Percentiles rank a stretch among this genome's conserved stretches.
phyloP scores from a whole-genome alignment of 2,113 vertebrate species.

The Macroglossus sobrinus region DNA sequence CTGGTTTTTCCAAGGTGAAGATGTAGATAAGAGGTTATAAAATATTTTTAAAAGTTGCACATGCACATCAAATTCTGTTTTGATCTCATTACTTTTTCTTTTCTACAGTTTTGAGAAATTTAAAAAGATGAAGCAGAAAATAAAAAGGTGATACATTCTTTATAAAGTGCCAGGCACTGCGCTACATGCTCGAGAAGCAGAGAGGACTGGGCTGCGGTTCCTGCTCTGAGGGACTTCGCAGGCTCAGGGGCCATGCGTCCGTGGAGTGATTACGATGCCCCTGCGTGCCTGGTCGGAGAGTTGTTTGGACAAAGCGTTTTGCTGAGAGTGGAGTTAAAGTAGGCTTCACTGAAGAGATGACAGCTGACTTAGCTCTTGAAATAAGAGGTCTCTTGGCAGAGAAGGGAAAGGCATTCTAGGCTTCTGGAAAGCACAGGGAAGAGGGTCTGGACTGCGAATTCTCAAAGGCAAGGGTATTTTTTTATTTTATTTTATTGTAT shows the following conservation, averaged over 20 bases:
- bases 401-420: neutral
- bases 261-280: neutral
- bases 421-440: neutral
- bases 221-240: neutral
- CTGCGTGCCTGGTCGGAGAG: neutral
- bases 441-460: neutral
- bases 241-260: neutral
- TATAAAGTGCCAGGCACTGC: neutral
- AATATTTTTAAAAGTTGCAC: neutral
- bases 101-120: neutral
- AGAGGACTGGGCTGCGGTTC: neutral
- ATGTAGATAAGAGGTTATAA: neutral
- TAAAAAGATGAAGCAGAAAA: neutral
- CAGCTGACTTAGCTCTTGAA: neutral
- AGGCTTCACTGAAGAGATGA: neutral
- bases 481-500: too few species aligned
- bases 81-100: neutral
- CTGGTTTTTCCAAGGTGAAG: neutral
- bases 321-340: neutral
- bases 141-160: neutral
- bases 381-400: neutral
- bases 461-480: neutral
- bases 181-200: neutral
- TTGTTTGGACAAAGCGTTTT: neutral
- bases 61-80: neutral